Conservation (phyloP, 2,888 invertebrate species). For the Timandra comae region DNA sequence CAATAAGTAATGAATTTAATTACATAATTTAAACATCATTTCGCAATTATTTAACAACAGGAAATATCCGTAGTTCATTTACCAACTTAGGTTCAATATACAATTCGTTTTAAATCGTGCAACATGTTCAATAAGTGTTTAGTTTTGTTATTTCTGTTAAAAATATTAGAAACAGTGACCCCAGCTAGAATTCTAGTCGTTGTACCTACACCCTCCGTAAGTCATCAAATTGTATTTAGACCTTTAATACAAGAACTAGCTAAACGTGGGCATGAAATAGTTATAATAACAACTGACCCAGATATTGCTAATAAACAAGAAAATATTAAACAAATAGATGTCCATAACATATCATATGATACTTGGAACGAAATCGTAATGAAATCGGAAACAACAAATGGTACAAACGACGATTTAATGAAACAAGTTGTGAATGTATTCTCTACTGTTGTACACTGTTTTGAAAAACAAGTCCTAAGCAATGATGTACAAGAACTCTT, state of each 20-base stretch:
- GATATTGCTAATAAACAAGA: constrained; percentile 25
- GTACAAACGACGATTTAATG: not conserved
- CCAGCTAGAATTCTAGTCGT: constrained; percentile 18
- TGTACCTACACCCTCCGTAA: constrained; percentile 20
- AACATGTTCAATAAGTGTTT: no score
- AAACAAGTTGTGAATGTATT: not conserved
- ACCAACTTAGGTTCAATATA: no score
- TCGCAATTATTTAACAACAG: no score
- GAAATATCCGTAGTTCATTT: no score
- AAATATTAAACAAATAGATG: constrained; percentile 45
- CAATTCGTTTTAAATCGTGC: no score
- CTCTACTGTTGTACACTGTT: not conserved
- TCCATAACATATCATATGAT: constrained; percentile 41
- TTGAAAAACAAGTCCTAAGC: constrained; percentile 11
- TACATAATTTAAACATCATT: no score
- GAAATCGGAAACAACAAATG: not conserved
- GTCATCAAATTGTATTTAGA: constrained; percentile 30
- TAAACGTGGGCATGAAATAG: constrained; percentile 48
- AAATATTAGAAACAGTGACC: constrained; percentile 1
- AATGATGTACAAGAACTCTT: constrained; percentile 17
- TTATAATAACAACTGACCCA: constrained; percentile 44
- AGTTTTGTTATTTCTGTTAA: not conserved
- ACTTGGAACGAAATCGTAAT: constrained; percentile 20
- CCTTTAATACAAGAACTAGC: constrained; percentile 40
- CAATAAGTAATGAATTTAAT: no score